Evolutionary conservation across 37 sponge, comb jelly and placozoan genomes (phyloP).

Genomic region (Halisarca cf. caerulea): DNA sequence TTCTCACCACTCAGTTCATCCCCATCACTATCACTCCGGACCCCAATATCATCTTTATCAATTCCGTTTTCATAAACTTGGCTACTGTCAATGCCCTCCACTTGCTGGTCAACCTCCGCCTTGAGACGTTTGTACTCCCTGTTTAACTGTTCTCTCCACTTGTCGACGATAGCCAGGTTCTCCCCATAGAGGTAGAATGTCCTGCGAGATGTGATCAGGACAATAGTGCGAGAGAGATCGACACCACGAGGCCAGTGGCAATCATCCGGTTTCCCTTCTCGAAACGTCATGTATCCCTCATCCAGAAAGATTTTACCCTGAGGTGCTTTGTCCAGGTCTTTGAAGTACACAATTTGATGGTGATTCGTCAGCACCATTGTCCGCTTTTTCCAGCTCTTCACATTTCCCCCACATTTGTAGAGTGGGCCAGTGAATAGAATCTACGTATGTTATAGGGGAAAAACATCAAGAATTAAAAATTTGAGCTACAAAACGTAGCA

Average conservation of each 20-base stretch:
- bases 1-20: no score
- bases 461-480: no score
- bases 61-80: no score
- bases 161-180: conserved; percentile 38
- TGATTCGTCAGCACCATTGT: conserved; percentile 56
- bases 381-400: conserved; percentile 76
- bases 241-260: conserved; percentile 57
- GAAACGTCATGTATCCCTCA: conserved; percentile 42
- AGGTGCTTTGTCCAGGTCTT: conserved; percentile 47
- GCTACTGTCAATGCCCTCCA: no score
- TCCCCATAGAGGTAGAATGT: conserved; percentile 59
- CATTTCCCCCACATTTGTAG: conserved; percentile 61
- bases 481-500: no score
- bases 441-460: neutral
- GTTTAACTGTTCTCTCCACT: conserved; percentile 53
- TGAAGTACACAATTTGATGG: conserved; percentile 71
- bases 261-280: conserved; percentile 39
- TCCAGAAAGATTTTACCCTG: conserved; percentile 56
- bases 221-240: conserved; percentile 37
- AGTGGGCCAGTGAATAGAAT: conserved; percentile 11
- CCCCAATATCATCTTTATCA: no score
- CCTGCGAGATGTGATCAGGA: conserved; percentile 41
- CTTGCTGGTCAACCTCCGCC: neutral
- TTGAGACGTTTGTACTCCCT: conserved; percentile 15
- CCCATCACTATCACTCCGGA: no score